phyloP scores from a whole-genome alignment of 2,797 vertebrate genomes.

The Loriculus beryllinus region DNA sequence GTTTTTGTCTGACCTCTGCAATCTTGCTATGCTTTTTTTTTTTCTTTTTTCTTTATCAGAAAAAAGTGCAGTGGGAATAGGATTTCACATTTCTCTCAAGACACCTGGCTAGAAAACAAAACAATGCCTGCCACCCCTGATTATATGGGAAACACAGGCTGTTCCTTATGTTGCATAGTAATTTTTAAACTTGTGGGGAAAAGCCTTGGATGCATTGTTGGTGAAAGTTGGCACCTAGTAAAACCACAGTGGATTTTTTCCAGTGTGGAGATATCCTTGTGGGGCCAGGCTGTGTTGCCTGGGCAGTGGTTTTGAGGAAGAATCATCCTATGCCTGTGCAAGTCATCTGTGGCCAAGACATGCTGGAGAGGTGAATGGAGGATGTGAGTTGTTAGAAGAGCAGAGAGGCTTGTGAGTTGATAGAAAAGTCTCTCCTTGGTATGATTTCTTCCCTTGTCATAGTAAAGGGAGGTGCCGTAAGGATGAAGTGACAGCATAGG shows the following conservation, averaged over 20 bases:
- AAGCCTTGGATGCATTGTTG: neutral
- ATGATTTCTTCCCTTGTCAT: neutral
- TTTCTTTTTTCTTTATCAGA: neutral
- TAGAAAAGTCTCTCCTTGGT: neutral
- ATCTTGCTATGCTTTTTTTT: neutral
- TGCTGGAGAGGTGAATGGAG: neutral
- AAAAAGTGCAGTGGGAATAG: neutral
- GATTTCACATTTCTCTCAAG: neutral
- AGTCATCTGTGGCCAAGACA: neutral
- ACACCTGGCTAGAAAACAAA: neutral
- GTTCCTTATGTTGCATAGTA: neutral
- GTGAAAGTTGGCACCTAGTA: neutral
- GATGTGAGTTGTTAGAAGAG: accelerated
- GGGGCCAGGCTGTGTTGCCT: neutral
- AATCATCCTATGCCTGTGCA: neutral
- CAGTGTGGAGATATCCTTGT: accelerated
- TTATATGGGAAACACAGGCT: neutral
- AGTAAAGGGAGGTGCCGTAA: neutral
- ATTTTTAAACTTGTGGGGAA: neutral
- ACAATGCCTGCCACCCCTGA: accelerated
- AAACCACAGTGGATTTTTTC: neutral
- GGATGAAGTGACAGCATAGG: neutral
- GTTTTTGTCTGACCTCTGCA: neutral
- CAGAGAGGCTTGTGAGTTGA: accelerated
- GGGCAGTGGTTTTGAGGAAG: neutral